phyloP scores from a whole-genome alignment of 2,113 vertebrate genomes.

The Melanotaenia duboulayi region DNA sequence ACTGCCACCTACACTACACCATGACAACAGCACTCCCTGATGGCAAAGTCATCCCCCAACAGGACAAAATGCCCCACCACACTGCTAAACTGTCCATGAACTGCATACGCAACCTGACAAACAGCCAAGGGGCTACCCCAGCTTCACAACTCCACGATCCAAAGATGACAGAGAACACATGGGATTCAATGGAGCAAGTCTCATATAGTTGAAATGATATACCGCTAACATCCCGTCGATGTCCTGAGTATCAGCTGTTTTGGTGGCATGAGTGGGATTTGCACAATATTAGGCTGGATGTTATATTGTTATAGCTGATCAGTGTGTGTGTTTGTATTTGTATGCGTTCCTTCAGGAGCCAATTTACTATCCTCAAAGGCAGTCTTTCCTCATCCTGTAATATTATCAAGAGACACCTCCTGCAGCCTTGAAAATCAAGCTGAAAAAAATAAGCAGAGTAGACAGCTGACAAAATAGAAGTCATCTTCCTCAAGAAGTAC shows the following conservation, averaged over 20 bases:
- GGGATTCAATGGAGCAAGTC: background rate
- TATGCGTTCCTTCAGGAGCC: conserved; percentile 31
- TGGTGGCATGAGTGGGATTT: background rate
- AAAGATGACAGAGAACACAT: background rate
- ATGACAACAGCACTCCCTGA: background rate
- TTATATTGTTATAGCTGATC: background rate
- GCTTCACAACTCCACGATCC: too few relatives aligned
- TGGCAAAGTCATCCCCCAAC: too few relatives aligned
- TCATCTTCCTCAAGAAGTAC: conserved; percentile 5
- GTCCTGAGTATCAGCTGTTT: background rate
- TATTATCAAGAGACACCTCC: conserved; percentile 23
- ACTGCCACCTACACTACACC: background rate
- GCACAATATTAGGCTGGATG: background rate
- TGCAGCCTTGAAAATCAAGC: background rate
- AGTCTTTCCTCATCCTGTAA: conserved; percentile 6
- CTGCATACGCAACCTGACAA: background rate
- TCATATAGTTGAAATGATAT: background rate
- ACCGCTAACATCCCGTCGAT: background rate
- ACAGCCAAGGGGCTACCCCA: background rate
- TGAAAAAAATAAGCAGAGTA: background rate
- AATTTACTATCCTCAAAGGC: conserved; percentile 46
- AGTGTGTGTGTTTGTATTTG: conserved; percentile 7
- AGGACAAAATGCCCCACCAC: background rate
- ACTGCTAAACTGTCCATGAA: background rate
- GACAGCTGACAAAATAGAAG: conserved; percentile 35